phyloP scores from a whole-genome alignment of 2,797 vertebrate species.

The Bothrops alternatus region DNA sequence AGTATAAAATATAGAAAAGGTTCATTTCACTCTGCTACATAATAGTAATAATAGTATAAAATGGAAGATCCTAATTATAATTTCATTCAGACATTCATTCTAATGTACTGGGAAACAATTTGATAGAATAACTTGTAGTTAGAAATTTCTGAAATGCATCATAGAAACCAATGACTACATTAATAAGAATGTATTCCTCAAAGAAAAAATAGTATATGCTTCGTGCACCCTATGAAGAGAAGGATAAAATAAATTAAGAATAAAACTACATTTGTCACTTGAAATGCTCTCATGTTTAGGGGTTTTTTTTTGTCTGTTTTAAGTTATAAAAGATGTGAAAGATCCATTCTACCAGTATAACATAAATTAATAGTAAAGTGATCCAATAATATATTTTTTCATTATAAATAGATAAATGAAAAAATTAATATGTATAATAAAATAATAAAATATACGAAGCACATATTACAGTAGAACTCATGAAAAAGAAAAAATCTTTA shows the following conservation, averaged over 20 bases:
- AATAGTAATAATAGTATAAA: background rate
- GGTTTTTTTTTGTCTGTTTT: background rate
- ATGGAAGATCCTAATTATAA: background rate
- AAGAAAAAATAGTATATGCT: slow-evolving; percentile 22
- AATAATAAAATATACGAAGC: background rate
- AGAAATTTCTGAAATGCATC: background rate
- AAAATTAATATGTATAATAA: background rate
- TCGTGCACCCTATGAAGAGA: slow-evolving; percentile 9
- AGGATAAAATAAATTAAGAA: background rate
- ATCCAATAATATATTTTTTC: background rate
- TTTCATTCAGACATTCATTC: background rate
- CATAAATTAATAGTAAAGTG: background rate
- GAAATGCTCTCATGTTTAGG: background rate
- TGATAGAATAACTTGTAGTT: slow-evolving; percentile 8
- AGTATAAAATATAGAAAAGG: background rate
- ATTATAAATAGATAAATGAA: background rate
- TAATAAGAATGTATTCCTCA: slow-evolving; percentile 44
- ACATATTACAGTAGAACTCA: background rate
- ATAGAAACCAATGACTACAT: slow-evolving; percentile 2
- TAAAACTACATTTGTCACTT: background rate
- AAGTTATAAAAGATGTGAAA: background rate
- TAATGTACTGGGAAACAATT: background rate
- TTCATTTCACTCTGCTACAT: background rate
- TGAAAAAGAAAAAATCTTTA: background rate
- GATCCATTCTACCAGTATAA: background rate